Evolutionary conservation across 2,888 invertebrate species (phyloP).

Genomic region (Acanthosoma haemorrhoidale): DNA sequence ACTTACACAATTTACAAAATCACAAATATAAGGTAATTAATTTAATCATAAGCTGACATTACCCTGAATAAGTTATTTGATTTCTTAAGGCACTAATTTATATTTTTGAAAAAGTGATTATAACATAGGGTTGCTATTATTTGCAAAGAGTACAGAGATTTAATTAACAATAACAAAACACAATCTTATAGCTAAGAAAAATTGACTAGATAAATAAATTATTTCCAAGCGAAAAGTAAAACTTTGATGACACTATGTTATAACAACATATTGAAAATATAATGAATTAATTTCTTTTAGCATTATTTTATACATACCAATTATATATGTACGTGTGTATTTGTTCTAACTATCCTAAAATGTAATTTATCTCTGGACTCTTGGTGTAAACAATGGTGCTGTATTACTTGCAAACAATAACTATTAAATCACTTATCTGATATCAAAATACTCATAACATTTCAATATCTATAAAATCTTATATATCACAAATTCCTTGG

Average conservation of each 20-base stretch:
- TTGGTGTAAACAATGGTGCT: not conserved
- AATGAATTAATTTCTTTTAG: too few species aligned
- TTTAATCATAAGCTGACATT: slow-evolving; percentile 8
- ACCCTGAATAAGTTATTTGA: slow-evolving; percentile 24
- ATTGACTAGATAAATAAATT: slow-evolving; percentile 10
- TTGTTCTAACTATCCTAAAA: too few species aligned
- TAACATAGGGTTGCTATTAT: not conserved
- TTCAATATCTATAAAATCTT: slow-evolving; percentile 11
- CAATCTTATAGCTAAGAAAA: not conserved
- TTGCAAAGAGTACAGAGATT: slow-evolving; percentile 7
- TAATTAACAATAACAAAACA: not conserved
- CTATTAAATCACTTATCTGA: not conserved
- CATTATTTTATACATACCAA: too few species aligned
- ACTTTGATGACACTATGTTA: too few species aligned
- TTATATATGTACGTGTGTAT: too few species aligned
- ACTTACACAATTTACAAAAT: slow-evolving; percentile 12
- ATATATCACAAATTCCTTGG: slow-evolving; percentile 26
- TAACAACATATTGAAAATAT: too few species aligned
- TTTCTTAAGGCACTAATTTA: slow-evolving; percentile 22
- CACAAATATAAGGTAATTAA: slow-evolving; percentile 1
- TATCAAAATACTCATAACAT: not conserved
- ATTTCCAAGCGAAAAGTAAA: too few species aligned
- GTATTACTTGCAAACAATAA: not conserved
- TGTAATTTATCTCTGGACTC: slow-evolving; percentile 6
- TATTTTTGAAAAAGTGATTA: not conserved